Conservation (phyloP, 2,113 vertebrate genomes). For the Tympanuchus pallidicinctus region DNA sequence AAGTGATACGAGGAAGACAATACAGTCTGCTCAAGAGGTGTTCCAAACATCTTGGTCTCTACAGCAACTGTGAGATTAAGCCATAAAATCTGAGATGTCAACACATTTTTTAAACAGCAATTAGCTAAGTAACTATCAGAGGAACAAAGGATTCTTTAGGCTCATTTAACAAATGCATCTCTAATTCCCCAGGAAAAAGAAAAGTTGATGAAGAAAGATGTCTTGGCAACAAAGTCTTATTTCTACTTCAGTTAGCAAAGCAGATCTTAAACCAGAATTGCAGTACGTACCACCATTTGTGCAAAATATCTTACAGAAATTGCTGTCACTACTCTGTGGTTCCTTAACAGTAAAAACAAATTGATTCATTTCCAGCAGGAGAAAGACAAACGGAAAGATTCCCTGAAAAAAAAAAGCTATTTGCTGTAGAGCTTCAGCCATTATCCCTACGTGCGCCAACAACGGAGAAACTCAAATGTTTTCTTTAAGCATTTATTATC, state of each 20-base stretch:
- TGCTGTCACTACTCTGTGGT: not conserved
- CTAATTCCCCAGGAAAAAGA: slow-evolving; percentile 53
- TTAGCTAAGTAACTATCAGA: slow-evolving; percentile 69
- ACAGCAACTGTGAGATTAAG: slow-evolving; percentile 67
- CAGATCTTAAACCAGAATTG: slow-evolving; percentile 20
- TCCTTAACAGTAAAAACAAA: slow-evolving; percentile 12
- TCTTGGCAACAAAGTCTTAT: slow-evolving; percentile 12
- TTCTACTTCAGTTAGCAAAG: not conserved
- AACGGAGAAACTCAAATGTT: slow-evolving; percentile 40
- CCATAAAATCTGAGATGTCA: slow-evolving; percentile 70
- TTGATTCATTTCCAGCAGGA: not conserved
- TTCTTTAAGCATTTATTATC: slow-evolving; percentile 29
- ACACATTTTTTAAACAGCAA: slow-evolving; percentile 73
- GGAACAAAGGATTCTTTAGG: slow-evolving; percentile 66
- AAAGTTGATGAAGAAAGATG: slow-evolving; percentile 61
- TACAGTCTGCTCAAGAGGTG: slow-evolving; percentile 58
- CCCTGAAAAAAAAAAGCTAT: not conserved
- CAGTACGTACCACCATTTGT: not conserved
- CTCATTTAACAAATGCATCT: slow-evolving; percentile 59
- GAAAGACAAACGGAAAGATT: not conserved
- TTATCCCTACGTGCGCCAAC: not conserved
- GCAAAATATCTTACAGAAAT: slow-evolving; percentile 1
- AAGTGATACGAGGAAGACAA: slow-evolving; percentile 26
- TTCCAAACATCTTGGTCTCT: slow-evolving; percentile 58
- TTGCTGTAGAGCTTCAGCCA: slow-evolving; percentile 18